Evolutionary conservation across 1,140 invertebrate species (phyloP).

Genomic region (Penaeus vannamei): DNA sequence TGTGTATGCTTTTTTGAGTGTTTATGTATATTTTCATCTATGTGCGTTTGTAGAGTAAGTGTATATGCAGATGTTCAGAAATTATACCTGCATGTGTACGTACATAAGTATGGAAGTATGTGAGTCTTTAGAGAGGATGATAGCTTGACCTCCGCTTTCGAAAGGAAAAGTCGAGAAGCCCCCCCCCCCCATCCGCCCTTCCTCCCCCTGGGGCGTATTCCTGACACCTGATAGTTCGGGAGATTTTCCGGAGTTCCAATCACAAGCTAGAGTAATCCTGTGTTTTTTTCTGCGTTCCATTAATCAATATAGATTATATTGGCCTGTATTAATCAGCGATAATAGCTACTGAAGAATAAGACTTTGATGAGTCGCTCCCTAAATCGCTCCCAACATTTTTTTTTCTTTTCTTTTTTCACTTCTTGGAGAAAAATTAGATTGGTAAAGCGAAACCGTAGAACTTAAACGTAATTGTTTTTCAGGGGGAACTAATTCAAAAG

Average conservation of each 20-base stretch:
- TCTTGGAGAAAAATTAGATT: slow-evolving; percentile 8
- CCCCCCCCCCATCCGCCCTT: no score
- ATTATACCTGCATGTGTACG: neutral
- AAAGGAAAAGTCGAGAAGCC: no score
- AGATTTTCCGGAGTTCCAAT: no score
- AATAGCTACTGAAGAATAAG: slow-evolving; percentile 23
- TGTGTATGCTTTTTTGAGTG: no score
- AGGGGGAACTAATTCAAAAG: slow-evolving; percentile 51
- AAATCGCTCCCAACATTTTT: slow-evolving; percentile 12
- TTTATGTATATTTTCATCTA: neutral
- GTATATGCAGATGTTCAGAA: neutral
- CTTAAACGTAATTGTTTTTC: slow-evolving; percentile 43
- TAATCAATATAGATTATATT: slow-evolving; percentile 52
- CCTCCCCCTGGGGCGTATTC: no score
- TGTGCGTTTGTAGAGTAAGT: neutral
- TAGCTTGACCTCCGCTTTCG: no score
- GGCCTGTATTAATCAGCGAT: slow-evolving; percentile 40
- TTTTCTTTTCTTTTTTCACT: neutral
- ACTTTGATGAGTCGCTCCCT: slow-evolving; percentile 4
- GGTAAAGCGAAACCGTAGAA: slow-evolving; percentile 32
- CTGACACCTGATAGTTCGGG: no score
- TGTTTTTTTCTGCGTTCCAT: neutral
- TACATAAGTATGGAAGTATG: neutral
- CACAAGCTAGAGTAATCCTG: no score
- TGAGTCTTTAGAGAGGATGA: neutral